Evolutionary conservation across 2,113 vertebrate genomes (phyloP).

Genomic region (Mormyrus lacerda): DNA sequence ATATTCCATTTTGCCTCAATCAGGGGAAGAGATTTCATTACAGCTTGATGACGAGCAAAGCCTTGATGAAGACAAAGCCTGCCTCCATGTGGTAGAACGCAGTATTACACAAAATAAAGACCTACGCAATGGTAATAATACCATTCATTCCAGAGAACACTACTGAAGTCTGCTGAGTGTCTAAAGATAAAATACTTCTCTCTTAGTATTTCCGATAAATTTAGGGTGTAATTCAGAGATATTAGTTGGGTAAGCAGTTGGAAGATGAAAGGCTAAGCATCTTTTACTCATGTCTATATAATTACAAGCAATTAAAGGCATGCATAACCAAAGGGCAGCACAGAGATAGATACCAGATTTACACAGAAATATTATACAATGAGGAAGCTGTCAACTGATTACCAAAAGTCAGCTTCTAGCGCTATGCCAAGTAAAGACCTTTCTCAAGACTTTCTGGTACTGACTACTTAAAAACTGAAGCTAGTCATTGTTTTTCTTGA

Average conservation of each 20-base stretch:
- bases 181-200: not conserved
- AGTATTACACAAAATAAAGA: not conserved
- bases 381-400: not conserved
- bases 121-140: not conserved
- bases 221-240: not conserved
- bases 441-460: not conserved
- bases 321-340: not conserved
- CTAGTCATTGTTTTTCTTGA: not conserved
- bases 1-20: not conserved
- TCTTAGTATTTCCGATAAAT: not conserved
- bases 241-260: not conserved
- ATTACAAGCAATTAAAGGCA: not conserved
- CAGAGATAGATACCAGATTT: not conserved
- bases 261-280: not conserved
- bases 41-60: not conserved
- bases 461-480: not conserved
- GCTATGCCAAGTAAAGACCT: not conserved
- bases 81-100: slow-evolving; percentile 21
- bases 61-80: slow-evolving; percentile 14
- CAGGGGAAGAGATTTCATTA: not conserved
- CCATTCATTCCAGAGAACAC: not conserved
- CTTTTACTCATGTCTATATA: not conserved
- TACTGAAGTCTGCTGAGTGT: not conserved
- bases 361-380: not conserved
- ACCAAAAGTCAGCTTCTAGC: not conserved